These are phyloP conservation scores for Bergia sp. DNA, from an alignment of 92 coral and sea anemone species.

Conservation along the genomic window DNA sequence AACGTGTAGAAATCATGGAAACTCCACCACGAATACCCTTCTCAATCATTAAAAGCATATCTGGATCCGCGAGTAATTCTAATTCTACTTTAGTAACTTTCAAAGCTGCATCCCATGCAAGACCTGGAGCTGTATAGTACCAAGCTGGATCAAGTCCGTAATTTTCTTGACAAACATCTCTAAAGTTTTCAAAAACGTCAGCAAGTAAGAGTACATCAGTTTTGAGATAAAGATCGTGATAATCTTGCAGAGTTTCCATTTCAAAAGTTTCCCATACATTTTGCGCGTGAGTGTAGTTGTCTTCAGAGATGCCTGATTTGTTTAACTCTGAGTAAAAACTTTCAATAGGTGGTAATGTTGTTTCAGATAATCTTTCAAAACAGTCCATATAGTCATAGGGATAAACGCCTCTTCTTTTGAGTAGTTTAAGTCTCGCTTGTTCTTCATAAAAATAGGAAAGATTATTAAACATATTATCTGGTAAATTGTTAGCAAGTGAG, in stretches of 20 bases:
- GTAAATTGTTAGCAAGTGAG: not conserved
- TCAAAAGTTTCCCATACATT: constrained; percentile 51
- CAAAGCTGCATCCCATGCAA: constrained; percentile 49
- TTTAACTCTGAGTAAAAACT: constrained; percentile 39
- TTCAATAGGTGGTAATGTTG: constrained; percentile 42
- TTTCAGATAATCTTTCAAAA: constrained; percentile 36
- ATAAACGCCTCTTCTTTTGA: constrained; percentile 52
- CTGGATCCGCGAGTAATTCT: constrained; percentile 51
- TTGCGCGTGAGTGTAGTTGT: constrained; percentile 48
- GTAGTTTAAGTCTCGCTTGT: constrained; percentile 11
- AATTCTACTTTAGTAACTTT: constrained; percentile 23
- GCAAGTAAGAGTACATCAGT: too few species aligned
- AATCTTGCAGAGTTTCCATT: constrained; percentile 45
- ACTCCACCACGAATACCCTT: not conserved
- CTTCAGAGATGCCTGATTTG: constrained; percentile 37
- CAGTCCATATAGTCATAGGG: constrained; percentile 51
- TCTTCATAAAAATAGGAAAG: constrained; percentile 16
- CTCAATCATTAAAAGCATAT: constrained; percentile 56
- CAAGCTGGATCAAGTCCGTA: not conserved
- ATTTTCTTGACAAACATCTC: not conserved
- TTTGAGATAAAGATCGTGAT: too few species aligned
- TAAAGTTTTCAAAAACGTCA: too few species aligned
- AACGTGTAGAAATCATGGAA: too few species aligned
- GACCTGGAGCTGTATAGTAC: too few species aligned
- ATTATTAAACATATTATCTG: constrained; percentile 4